Evolutionary conservation across 35 echinoderm and acorn worm species (phyloP).

Genomic region (Antedon bifida): DNA sequence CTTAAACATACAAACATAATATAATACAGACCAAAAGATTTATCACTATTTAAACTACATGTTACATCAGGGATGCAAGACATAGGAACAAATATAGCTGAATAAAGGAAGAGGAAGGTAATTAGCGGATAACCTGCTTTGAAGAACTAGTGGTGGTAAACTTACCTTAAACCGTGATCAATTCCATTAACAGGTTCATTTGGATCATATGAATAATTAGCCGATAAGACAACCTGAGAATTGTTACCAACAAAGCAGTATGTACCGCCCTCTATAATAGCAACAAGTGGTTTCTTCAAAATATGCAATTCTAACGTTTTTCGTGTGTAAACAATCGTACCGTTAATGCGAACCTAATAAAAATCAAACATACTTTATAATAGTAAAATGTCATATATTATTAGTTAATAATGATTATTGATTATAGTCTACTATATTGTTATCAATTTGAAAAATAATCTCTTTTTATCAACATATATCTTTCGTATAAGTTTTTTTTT

Average conservation of each 20-base stretch:
- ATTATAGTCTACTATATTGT: too few species aligned
- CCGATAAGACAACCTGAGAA: constrained; percentile 23
- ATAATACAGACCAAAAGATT: too few species aligned
- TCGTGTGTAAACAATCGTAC: constrained; percentile 52
- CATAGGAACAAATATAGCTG: background rate
- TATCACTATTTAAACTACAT: too few species aligned
- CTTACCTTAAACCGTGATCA: constrained; percentile 38
- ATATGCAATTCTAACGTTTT: constrained; percentile 20
- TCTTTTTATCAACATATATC: too few species aligned
- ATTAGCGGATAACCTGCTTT: too few species aligned
- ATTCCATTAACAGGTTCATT: constrained; percentile 16
- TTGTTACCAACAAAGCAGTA: constrained; percentile 30
- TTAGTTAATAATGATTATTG: too few species aligned
- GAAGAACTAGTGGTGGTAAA: too few species aligned
- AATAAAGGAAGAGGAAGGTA: background rate
- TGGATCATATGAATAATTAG: constrained; percentile 48
- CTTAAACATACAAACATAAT: too few species aligned
- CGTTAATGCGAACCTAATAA: constrained; percentile 68
- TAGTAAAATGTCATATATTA: background rate
- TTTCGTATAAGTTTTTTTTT: too few species aligned
- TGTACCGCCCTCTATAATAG: constrained; percentile 74
- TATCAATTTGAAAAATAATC: too few species aligned
- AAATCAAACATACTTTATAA: background rate
- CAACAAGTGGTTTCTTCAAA: constrained; percentile 27
- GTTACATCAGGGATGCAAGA: background rate